phyloP scores from a whole-genome alignment of 2,113 vertebrate genomes.

The Promerops cafer region DNA sequence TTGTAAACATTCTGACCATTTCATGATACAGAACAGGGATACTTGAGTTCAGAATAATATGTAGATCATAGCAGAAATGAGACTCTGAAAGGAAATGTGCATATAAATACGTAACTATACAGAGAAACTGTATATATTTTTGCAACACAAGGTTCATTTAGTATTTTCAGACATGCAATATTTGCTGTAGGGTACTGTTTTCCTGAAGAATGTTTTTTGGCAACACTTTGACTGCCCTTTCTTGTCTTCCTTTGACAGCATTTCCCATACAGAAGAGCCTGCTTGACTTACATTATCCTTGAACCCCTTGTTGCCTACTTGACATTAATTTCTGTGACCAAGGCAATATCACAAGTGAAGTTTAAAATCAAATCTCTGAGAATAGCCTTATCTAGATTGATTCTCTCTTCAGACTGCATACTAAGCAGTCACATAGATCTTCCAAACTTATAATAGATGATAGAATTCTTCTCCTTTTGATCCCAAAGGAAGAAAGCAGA shows the following conservation, averaged over 20 bases:
- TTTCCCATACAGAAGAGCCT: not conserved
- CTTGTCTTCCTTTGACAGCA: not conserved
- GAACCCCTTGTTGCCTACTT: conserved; percentile 17
- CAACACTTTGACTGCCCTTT: not conserved
- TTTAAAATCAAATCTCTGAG: conserved; percentile 20
- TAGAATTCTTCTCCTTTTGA: not conserved
- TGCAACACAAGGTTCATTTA: not conserved
- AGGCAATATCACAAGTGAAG: not conserved
- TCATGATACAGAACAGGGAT: not conserved
- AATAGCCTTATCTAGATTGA: not conserved
- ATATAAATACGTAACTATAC: not conserved
- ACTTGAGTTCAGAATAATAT: not conserved
- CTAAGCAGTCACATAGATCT: not conserved
- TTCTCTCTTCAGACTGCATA: not conserved
- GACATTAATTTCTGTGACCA: conserved; percentile 39
- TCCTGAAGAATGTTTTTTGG: not conserved
- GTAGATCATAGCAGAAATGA: not conserved
- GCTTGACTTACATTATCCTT: conserved; percentile 35
- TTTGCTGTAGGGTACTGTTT: not conserved
- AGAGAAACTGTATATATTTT: not conserved
- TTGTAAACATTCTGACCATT: not conserved
- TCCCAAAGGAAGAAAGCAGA: not conserved
- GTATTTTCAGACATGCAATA: not conserved
- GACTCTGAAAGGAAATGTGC: rapidly evolving
- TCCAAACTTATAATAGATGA: not conserved